These are phyloP conservation scores for Margaritifera margaritifera DNA, from an alignment of 2,888 invertebrate genomes.

Conservation along the genomic window DNA sequence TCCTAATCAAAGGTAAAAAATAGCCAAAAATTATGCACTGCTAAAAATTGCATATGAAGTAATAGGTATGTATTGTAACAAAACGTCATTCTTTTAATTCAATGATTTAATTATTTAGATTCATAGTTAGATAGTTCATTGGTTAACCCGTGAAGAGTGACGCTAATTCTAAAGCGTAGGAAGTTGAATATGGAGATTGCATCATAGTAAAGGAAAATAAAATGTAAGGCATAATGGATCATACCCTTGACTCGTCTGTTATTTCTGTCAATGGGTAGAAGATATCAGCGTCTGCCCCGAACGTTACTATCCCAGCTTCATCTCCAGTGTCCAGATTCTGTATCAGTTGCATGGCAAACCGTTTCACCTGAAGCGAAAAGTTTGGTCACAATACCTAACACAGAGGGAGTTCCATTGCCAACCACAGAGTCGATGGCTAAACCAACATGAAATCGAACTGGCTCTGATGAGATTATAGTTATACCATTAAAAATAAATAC, in stretches of 20 bases:
- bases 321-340: constrained; percentile 56
- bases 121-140: neutral
- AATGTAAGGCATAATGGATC: neutral
- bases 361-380: constrained; percentile 36
- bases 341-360: constrained; percentile 55
- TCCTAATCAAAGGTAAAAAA: too few species aligned
- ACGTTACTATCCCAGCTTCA: constrained; percentile 58
- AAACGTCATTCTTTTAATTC: neutral
- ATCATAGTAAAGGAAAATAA: neutral
- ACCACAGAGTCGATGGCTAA: neutral
- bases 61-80: too few species aligned
- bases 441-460: neutral
- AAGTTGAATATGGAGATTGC: neutral
- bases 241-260: constrained; percentile 51
- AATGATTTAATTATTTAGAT: neutral
- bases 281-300: constrained; percentile 57
- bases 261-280: constrained; percentile 59
- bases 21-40: too few species aligned
- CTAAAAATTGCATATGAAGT: too few species aligned
- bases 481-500: too few species aligned
- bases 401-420: neutral
- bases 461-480: too few species aligned
- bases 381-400: neutral
- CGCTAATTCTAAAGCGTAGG: too few species aligned
- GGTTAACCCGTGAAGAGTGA: too few species aligned